Evolutionary conservation across 2,797 vertebrate species (phyloP).

Genomic region (Natrix natrix): DNA sequence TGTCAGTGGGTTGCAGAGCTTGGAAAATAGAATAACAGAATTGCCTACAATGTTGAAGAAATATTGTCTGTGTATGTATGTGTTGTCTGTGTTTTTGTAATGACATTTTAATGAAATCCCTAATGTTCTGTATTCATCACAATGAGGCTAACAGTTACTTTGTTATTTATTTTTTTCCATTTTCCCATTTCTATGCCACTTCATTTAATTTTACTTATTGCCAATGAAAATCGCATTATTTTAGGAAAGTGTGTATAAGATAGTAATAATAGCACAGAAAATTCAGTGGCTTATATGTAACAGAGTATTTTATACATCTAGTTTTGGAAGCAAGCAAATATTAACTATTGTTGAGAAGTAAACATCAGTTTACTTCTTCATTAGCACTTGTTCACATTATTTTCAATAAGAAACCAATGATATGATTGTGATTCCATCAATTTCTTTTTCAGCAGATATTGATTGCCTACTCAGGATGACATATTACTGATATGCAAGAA

Average conservation of each 20-base stretch:
- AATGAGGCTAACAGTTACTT: slow-evolving; percentile 64
- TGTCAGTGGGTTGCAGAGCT: slow-evolving; percentile 74
- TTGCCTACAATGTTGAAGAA: slow-evolving; percentile 73
- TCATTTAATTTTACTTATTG: slow-evolving; percentile 50
- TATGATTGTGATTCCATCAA: neutral
- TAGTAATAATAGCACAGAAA: neutral
- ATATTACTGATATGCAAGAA: neutral
- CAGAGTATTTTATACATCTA: neutral
- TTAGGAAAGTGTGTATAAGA: slow-evolving; percentile 11
- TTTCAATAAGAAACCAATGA: neutral
- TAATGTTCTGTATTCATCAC: slow-evolving; percentile 72
- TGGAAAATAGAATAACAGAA: slow-evolving; percentile 71
- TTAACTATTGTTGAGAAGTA: neutral
- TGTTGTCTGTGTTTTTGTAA: slow-evolving; percentile 49
- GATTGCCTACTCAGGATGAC: neutral
- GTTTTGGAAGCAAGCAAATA: neutral
- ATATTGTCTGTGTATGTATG: slow-evolving; percentile 6
- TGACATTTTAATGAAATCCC: slow-evolving; percentile 77
- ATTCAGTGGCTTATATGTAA: neutral
- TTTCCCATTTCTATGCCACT: slow-evolving; percentile 20
- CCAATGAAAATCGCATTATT: slow-evolving; percentile 23
- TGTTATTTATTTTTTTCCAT: slow-evolving; percentile 60
- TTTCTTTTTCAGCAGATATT: neutral
- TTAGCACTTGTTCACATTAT: neutral
- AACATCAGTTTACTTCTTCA: neutral